Conservation (phyloP, 1,140 invertebrate genomes). For the Scaptodrosophila lebanonensis region DNA sequence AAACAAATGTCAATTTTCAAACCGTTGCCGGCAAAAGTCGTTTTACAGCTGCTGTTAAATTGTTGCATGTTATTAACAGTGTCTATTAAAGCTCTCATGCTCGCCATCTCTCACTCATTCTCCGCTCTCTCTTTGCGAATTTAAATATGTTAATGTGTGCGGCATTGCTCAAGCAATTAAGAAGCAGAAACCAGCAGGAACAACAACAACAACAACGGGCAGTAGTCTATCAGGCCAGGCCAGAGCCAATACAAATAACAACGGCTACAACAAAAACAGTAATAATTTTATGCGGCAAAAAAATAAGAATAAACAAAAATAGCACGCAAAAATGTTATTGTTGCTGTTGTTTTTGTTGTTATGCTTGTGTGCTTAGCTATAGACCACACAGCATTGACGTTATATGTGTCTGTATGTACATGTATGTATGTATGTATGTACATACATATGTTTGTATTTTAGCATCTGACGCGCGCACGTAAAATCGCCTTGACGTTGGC, state of each 20-base stretch:
- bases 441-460: too few relatives aligned
- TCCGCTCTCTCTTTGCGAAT: constrained; percentile 12
- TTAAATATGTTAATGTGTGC: constrained; percentile 17
- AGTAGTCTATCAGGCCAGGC: too few relatives aligned
- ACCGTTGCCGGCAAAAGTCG: too few relatives aligned
- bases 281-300: constrained; percentile 54
- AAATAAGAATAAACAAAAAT: constrained; percentile 33
- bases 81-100: not conserved
- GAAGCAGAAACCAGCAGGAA: not conserved
- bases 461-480: constrained; percentile 15
- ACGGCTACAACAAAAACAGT: constrained; percentile 6
- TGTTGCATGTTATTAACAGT: too few relatives aligned
- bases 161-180: constrained; percentile 23
- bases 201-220: constrained; percentile 15
- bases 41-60: too few relatives aligned
- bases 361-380: not conserved
- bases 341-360: constrained; percentile 26
- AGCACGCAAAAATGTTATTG: constrained; percentile 38
- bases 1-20: too few relatives aligned
- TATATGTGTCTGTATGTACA: too few relatives aligned
- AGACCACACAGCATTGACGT: constrained; percentile 25
- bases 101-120: not conserved
- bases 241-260: not conserved
- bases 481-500: not conserved
- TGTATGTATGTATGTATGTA: too few relatives aligned